These are phyloP conservation scores for Falco naumanni DNA, from an alignment of 2,797 vertebrate species.

Conservation along the genomic window DNA sequence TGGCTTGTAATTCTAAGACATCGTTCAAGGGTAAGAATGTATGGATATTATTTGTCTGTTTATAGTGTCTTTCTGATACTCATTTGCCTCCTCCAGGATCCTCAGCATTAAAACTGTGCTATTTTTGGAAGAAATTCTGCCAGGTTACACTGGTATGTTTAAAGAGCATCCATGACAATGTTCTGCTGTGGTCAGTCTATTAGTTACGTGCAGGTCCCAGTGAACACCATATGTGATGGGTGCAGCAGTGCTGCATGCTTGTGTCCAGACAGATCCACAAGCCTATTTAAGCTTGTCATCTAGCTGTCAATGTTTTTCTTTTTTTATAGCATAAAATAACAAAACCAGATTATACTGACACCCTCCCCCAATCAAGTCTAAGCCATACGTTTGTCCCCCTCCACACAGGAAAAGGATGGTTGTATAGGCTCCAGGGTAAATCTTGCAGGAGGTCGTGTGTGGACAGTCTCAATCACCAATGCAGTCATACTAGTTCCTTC, in stretches of 20 bases:
- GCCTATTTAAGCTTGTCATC: not conserved
- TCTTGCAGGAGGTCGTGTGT: not conserved
- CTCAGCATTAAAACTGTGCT: not conserved
- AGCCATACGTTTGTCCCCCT: not conserved
- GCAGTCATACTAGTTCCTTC: not conserved
- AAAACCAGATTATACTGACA: not conserved
- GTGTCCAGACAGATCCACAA: not conserved
- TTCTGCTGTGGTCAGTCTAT: not conserved
- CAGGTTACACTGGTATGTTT: not conserved
- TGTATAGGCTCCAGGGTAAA: not conserved
- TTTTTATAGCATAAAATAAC: not conserved
- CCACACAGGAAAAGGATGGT: not conserved
- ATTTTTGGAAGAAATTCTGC: not conserved
- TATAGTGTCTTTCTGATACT: not conserved
- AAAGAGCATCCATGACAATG: not conserved
- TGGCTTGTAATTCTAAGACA: not conserved
- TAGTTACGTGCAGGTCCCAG: not conserved
- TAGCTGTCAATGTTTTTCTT: not conserved
- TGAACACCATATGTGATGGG: not conserved
- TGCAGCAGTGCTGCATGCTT: not conserved
- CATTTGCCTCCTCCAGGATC: not conserved
- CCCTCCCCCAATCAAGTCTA: not conserved
- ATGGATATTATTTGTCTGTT: not conserved
- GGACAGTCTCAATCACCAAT: not conserved
- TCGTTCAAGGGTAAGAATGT: not conserved